phyloP scores from a whole-genome alignment of 2,797 vertebrate genomes.

The Psittacula echo region DNA sequence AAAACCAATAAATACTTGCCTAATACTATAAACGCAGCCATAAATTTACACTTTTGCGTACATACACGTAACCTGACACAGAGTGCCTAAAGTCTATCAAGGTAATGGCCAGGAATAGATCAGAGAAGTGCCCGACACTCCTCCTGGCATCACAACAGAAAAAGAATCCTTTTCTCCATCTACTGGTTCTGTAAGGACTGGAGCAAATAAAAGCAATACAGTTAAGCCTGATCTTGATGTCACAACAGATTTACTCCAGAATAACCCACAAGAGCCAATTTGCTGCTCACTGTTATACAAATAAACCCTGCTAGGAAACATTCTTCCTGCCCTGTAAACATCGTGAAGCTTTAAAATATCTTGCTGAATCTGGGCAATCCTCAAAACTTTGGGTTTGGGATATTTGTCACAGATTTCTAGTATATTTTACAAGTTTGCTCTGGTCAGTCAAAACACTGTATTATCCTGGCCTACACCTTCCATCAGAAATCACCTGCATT shows the following conservation, averaged over 20 bases:
- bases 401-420: neutral
- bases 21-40: conserved; percentile 74
- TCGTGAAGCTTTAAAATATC: neutral
- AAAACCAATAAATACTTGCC: conserved; percentile 79
- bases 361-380: neutral
- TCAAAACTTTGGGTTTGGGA: neutral
- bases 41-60: conserved; percentile 71
- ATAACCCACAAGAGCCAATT: neutral
- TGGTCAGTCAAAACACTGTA: neutral
- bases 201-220: neutral
- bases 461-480: neutral
- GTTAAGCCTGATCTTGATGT: neutral
- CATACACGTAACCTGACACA: neutral
- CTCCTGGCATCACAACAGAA: neutral
- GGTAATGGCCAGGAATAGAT: neutral
- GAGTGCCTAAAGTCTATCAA: conserved; percentile 9
- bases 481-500: conserved; percentile 20
- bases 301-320: neutral
- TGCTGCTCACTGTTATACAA: neutral
- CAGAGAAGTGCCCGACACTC: neutral
- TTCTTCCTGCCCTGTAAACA: neutral
- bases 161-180: neutral
- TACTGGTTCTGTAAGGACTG: neutral
- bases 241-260: neutral
- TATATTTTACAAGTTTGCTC: neutral